Percentiles rank a stretch among this genome's conserved stretches.
phyloP scores from a whole-genome alignment of 1,140 invertebrate species.

The Phortica variegata region DNA sequence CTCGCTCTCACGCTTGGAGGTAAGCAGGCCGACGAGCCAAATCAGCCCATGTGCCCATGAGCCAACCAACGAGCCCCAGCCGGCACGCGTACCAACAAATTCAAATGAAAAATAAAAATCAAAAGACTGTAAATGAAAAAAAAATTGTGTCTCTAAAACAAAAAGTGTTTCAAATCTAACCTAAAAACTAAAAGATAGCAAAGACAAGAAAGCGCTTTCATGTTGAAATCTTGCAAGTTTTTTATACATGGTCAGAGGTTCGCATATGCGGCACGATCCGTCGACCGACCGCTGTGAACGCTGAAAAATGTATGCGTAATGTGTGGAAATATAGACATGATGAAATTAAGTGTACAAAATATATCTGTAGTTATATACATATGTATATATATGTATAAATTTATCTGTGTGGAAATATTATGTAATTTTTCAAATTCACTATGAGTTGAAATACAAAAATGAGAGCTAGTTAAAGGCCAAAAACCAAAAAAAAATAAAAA shows the following conservation, averaged over 20 bases:
- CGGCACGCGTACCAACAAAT: slow-evolving; percentile 16
- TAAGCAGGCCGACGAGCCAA: slow-evolving; percentile 58
- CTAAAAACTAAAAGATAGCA: slow-evolving; percentile 25
- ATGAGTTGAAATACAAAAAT: no score
- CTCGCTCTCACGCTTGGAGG: slow-evolving; percentile 89
- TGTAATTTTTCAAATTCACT: no score
- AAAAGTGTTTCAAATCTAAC: slow-evolving; percentile 11
- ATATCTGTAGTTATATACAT: slow-evolving; percentile 14
- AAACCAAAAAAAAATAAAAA: neutral
- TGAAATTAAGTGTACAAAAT: slow-evolving; percentile 17
- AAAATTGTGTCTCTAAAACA: slow-evolving; percentile 2
- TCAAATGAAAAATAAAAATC: slow-evolving; percentile 11
- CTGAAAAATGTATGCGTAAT: no score
- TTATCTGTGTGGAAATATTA: slow-evolving; percentile 6
- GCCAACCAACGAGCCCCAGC: neutral
- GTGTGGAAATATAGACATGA: no score
- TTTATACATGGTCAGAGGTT: no score
- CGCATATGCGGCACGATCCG: no score
- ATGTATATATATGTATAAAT: slow-evolving; percentile 11
- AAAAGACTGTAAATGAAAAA: slow-evolving; percentile 13
- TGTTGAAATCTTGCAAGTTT: no score
- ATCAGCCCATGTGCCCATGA: neutral
- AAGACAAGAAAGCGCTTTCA: no score
- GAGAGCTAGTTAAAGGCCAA: no score
- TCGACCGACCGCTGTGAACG: no score